Percentiles rank a stretch among this genome's conserved stretches.
Evolutionary conservation across 2,888 invertebrate species (phyloP).

Genomic region (Siphlonurus alternatus): DNA sequence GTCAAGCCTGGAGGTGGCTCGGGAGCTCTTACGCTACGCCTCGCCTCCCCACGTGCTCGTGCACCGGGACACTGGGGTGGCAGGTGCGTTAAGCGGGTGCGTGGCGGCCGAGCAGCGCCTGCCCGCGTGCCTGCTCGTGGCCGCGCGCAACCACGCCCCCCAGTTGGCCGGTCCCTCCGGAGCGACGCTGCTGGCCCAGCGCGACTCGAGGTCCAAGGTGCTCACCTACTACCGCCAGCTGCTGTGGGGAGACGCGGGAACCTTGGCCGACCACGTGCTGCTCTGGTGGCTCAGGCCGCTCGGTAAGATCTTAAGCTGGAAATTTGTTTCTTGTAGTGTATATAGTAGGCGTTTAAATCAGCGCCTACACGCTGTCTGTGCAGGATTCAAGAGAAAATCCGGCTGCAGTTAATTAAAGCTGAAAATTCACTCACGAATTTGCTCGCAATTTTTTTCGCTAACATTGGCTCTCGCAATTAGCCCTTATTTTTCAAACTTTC

Average conservation of each 20-base stretch:
- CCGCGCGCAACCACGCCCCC: not conserved
- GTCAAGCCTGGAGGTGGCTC: conserved; percentile 1
- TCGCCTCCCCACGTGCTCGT: not conserved
- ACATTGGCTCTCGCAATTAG: no score
- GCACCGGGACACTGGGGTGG: not conserved
- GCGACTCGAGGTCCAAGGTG: conserved; percentile 30
- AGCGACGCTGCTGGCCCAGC: conserved; percentile 39
- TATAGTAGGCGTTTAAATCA: not conserved
- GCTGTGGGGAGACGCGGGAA: conserved; percentile 67
- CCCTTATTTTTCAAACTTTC: no score
- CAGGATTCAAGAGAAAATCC: no score
- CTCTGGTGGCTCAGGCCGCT: conserved; percentile 64
- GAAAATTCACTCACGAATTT: no score
- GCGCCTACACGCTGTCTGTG: no score
- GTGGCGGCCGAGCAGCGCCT: not conserved
- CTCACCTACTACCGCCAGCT: conserved; percentile 54
- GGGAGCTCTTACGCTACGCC: not conserved
- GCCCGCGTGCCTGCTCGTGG: not conserved
- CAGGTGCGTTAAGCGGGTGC: not conserved
- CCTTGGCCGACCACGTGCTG: conserved; percentile 60
- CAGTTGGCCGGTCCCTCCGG: conserved; percentile 21
- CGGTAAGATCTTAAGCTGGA: conserved; percentile 22
- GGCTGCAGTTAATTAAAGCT: no score
- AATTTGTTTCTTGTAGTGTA: not conserved
- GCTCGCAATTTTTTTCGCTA: no score